Conservation (phyloP, 2,888 invertebrate species). For the Cerceris ruficornis region DNA sequence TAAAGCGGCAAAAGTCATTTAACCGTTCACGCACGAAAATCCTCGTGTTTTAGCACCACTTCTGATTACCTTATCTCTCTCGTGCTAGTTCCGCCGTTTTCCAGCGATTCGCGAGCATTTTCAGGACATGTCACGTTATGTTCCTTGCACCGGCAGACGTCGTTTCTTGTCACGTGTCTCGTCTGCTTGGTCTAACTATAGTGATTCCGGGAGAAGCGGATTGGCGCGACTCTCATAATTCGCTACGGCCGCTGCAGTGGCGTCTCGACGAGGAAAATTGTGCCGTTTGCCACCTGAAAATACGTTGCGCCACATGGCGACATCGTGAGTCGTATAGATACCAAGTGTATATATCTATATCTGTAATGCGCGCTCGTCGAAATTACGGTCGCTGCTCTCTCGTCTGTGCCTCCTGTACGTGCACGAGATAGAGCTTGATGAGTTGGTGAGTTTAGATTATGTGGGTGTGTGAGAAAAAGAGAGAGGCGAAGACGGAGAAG, state of each 20-base stretch:
- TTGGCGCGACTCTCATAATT: conserved; percentile 53
- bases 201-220: conserved; percentile 41
- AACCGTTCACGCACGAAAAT: too few species aligned
- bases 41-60: neutral
- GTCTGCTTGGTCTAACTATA: conserved; percentile 54
- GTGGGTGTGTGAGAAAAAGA: conserved; percentile 4
- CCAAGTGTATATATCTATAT: neutral
- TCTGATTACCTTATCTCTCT: conserved; percentile 8
- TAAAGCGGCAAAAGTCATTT: too few species aligned
- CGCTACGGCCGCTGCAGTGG: conserved; percentile 8
- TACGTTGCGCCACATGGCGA: conserved; percentile 71
- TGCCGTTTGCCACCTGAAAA: conserved; percentile 51
- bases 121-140: conserved; percentile 33
- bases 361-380: neutral
- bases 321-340: conserved; percentile 51
- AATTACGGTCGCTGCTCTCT: too few species aligned
- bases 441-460: neutral
- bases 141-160: conserved; percentile 19
- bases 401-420: too few species aligned
- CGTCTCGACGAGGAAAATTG: conserved; percentile 44
- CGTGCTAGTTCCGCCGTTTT: conserved; percentile 35
- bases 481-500: conserved; percentile 22
- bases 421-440: neutral
- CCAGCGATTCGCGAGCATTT: conserved; percentile 26
- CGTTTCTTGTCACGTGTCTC: conserved; percentile 47